These are phyloP conservation scores for Eristalis intricaria DNA, from an alignment of 2,888 invertebrate genomes.

Conservation along the genomic window DNA sequence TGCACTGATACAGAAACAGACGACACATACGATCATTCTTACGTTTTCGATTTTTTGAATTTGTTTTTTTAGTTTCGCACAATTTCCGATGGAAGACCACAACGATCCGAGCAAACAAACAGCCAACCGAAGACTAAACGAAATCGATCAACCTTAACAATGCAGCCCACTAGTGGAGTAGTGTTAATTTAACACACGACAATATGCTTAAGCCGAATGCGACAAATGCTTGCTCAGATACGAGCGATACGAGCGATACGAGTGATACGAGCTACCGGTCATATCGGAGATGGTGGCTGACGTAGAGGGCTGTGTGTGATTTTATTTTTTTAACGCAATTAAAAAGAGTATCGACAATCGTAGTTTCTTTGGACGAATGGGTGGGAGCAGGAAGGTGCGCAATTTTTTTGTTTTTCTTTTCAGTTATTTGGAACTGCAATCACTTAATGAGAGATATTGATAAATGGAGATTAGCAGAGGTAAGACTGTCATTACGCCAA, in stretches of 20 bases:
- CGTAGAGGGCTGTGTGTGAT: not conserved
- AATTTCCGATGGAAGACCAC: constrained; percentile 1
- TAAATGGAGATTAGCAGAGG: constrained; percentile 12
- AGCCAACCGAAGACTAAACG: constrained; percentile 58
- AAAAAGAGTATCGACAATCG: not conserved
- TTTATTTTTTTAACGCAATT: not conserved
- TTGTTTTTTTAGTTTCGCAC: constrained; percentile 3
- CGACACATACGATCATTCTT: not conserved
- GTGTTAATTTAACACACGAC: constrained; percentile 29
- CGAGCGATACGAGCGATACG: not conserved
- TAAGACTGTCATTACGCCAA: constrained; percentile 72
- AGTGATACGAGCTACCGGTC: not conserved
- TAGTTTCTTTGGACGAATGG: not conserved
- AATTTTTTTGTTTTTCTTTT: not conserved
- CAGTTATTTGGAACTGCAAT: not conserved
- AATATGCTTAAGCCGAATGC: constrained; percentile 12
- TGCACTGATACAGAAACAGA: not conserved
- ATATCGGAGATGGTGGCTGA: constrained; percentile 4
- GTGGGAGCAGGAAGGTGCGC: not conserved
- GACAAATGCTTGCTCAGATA: constrained; percentile 19
- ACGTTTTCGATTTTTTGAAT: not conserved
- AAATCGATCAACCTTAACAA: constrained; percentile 40
- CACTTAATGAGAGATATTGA: constrained; percentile 3
- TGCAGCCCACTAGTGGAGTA: constrained; percentile 21
- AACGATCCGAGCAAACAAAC: constrained; percentile 52